phyloP scores from a whole-genome alignment of 2,888 invertebrate genomes.

The Sesamia inferens region DNA sequence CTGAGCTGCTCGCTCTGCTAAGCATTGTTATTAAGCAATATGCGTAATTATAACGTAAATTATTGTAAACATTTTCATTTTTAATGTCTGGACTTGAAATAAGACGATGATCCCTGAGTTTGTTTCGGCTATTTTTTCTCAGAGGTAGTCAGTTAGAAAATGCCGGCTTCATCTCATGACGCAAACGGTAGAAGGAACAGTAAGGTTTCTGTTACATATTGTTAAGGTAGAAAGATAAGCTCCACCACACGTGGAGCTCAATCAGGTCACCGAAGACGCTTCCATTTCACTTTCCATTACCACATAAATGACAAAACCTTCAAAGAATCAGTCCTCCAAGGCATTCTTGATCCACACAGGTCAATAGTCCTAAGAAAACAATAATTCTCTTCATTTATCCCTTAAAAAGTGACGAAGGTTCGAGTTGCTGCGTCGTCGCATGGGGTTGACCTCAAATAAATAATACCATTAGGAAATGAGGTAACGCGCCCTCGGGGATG shows the following conservation, averaged over 20 bases:
- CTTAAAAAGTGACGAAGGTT: constrained; percentile 58
- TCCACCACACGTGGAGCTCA: neutral
- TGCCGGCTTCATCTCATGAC: no score
- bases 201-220: no score
- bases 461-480: constrained; percentile 64
- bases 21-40: no score
- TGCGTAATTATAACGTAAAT: no score
- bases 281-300: constrained; percentile 6
- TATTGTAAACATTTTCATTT: no score
- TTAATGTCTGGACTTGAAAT: no score
- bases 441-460: constrained; percentile 57
- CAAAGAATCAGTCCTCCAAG: constrained; percentile 2
- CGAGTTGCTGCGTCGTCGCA: constrained; percentile 28
- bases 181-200: no score
- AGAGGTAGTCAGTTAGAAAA: no score
- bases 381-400: constrained; percentile 55
- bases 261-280: neutral
- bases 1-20: no score
- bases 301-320: constrained; percentile 32
- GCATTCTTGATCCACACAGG: neutral
- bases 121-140: no score
- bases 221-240: neutral
- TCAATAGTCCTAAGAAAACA: constrained; percentile 57
- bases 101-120: no score
- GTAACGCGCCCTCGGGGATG: constrained; percentile 53